A percentile compares a stretch with the other conserved stretches of the same genome.
Conservation (phyloP, 2,888 invertebrate species). For the Rhopalosiphum nymphaeae region DNA sequence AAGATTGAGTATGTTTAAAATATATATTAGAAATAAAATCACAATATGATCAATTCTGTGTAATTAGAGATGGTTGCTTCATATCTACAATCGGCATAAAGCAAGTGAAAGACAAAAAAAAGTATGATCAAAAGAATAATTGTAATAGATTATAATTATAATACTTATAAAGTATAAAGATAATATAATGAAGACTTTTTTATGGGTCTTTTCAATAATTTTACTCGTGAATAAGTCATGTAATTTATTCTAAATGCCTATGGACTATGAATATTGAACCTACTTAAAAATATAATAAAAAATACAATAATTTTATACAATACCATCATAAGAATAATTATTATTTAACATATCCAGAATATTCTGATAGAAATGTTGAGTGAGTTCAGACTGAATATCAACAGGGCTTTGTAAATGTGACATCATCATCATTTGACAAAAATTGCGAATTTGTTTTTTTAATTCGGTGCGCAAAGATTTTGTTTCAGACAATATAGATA, state of each 20-base stretch:
- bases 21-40: neutral
- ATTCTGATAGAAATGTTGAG: constrained; percentile 64
- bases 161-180: neutral
- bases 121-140: neutral
- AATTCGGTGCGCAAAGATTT: constrained; percentile 51
- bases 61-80: neutral
- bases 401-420: constrained; percentile 58
- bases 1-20: neutral
- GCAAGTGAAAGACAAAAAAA: neutral
- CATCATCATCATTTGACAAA: constrained; percentile 62
- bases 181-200: neutral
- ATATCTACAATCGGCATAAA: neutral
- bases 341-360: constrained; percentile 43
- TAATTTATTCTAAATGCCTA: neutral
- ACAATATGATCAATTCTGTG: neutral
- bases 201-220: neutral
- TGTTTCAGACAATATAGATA: constrained; percentile 44
- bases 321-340: constrained; percentile 55
- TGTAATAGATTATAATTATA: neutral
- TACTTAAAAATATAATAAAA: neutral
- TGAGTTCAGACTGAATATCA: constrained; percentile 62
- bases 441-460: constrained; percentile 57
- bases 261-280: neutral
- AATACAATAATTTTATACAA: neutral
- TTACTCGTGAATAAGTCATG: neutral